A percentile compares a stretch with the other conserved stretches of the same genome.
These are phyloP conservation scores for Unio delphinus DNA, from an alignment of 2,888 invertebrate species.

Conservation along the genomic window DNA sequence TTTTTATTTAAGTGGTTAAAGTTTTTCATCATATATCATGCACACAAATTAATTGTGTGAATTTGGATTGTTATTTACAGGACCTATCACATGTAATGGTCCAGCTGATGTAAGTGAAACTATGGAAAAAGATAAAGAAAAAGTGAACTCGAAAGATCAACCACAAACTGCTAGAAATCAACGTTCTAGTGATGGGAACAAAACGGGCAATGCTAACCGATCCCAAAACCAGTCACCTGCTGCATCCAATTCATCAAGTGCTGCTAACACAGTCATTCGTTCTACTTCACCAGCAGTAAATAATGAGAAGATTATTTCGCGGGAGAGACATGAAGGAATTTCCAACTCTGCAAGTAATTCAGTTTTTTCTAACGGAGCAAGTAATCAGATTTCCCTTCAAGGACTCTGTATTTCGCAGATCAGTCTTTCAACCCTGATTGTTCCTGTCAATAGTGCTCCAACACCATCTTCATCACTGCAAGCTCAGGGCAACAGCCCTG, in stretches of 20 bases:
- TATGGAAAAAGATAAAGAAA: constrained; percentile 33
- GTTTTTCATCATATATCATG: too few relatives aligned
- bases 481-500: constrained; percentile 25
- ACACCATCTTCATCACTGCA: constrained; percentile 12
- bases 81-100: too few relatives aligned
- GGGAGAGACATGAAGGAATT: constrained; percentile 13
- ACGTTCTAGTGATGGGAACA: constrained; percentile 16
- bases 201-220: constrained; percentile 16
- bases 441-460: constrained; percentile 32
- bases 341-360: constrained; percentile 9
- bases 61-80: too few relatives aligned
- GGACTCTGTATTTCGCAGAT: constrained; percentile 15
- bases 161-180: constrained; percentile 31
- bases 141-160: constrained; percentile 17
- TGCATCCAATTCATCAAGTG: constrained; percentile 32
- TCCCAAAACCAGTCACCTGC: constrained; percentile 17
- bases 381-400: constrained; percentile 8
- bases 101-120: too few relatives aligned
- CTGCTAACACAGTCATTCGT: constrained; percentile 31
- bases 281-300: constrained; percentile 20
- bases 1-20: too few relatives aligned
- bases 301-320: constrained; percentile 14
- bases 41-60: too few relatives aligned
- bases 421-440: constrained; percentile 20
- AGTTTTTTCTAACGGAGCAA: too few relatives aligned